These are phyloP conservation scores for Caiman crocodilus DNA, from an alignment of 2,797 vertebrate species.

Conservation along the genomic window DNA sequence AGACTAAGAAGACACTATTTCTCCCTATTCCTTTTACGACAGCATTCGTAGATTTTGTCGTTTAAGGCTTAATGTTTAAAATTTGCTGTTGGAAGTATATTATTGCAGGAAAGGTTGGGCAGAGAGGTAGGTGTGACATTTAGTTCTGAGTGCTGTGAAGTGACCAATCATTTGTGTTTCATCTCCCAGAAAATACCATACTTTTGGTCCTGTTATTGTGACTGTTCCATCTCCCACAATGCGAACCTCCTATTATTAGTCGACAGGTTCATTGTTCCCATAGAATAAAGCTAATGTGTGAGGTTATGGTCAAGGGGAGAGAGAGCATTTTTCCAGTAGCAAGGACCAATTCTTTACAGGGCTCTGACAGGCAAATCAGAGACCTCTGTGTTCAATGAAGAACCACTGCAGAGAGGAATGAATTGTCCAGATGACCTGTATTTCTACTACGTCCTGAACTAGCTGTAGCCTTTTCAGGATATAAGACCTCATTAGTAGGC, in stretches of 20 bases:
- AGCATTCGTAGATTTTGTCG: background rate
- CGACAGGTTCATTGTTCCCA: background rate
- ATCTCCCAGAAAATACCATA: accelerated
- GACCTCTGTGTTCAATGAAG: background rate
- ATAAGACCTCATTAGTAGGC: background rate
- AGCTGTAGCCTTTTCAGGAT: background rate
- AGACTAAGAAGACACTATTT: background rate
- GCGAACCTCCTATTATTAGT: background rate
- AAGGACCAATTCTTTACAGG: accelerated
- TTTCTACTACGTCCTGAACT: background rate
- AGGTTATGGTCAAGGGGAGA: background rate
- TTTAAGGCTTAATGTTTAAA: background rate
- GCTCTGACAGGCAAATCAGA: background rate
- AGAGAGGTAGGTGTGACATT: background rate
- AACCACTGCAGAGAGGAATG: background rate
- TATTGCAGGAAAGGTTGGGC: background rate
- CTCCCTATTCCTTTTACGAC: background rate
- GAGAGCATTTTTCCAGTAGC: background rate
- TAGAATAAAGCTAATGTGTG: background rate
- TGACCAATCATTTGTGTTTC: background rate
- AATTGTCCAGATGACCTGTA: background rate
- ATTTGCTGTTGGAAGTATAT: accelerated
- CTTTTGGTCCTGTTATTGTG: background rate
- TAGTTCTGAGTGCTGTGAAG: accelerated
- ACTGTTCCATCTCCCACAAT: background rate